Conservation (phyloP, 2,797 vertebrate genomes). For the Peromyscus melanophrys region DNA sequence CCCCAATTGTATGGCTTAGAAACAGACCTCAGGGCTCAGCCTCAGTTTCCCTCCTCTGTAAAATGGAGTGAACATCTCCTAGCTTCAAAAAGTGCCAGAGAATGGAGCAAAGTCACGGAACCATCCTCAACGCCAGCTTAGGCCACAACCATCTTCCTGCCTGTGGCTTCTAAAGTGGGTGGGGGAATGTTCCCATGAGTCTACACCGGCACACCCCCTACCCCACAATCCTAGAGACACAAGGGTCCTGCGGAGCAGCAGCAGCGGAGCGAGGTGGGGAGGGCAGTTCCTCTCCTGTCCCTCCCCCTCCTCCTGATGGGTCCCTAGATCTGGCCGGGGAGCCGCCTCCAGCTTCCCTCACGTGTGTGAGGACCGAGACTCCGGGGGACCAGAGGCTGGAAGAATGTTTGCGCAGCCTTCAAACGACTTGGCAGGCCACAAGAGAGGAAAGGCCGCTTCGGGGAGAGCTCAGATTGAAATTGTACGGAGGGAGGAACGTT, state of each 20-base stretch:
- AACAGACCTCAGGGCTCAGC: neutral
- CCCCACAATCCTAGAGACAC: neutral
- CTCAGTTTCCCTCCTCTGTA: neutral
- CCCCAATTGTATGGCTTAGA: neutral
- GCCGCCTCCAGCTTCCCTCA: conserved; percentile 4
- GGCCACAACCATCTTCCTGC: neutral
- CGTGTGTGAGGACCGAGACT: conserved; percentile 42
- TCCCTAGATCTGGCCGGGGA: neutral
- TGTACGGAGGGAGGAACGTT: conserved; percentile 71
- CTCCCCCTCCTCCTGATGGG: neutral
- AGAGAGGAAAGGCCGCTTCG: conserved; percentile 66
- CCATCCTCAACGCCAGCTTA: neutral
- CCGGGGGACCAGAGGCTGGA: neutral
- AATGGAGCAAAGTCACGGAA: neutral
- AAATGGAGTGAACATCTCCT: neutral
- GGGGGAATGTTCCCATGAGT: neutral
- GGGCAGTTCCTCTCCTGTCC: neutral
- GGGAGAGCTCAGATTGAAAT: conserved; percentile 76
- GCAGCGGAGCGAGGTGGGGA: neutral
- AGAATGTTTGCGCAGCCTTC: conserved; percentile 78
- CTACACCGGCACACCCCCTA: neutral
- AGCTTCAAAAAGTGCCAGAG: neutral
- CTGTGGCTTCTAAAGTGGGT: neutral
- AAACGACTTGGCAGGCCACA: conserved; percentile 78
- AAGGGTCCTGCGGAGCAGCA: too few relatives aligned